Evolutionary conservation across 2,797 vertebrate species (phyloP), one percentile per base, ranked within the genome.

Genomic region (Harpagifer antarcticus): DNA sequence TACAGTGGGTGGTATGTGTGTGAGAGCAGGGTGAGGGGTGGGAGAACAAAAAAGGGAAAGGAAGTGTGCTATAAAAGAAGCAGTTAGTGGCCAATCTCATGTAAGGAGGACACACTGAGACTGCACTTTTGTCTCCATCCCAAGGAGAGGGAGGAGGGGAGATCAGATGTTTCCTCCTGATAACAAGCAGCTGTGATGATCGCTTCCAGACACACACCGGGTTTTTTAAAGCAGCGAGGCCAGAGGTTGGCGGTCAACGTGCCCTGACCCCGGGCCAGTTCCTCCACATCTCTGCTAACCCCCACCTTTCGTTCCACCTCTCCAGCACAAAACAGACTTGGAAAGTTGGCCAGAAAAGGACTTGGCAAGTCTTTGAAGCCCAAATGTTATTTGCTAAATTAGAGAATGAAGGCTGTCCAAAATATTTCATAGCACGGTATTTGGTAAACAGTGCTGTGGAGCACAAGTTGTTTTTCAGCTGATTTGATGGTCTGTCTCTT

Each of bases 81-180:
- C 73, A 74, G 86, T 75, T 67, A 84, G 78, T 58, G 71, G 80
- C 74, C 75, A 71, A 33, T 82, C 52, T 85, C 49, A 31, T 75
- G 67, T 60, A 71, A 86, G 81, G 76, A 80, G 82, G 72, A 82
- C 73, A 74, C 76, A 69, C 78, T 52, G 79, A 74, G 79, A 73
- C 65, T 69, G 66, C 66, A 81, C 79, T 86, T 88, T 87, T 86
- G 86, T 89, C 86, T 87, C 60, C 15, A 42, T 83, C 73, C 58
- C 49, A n/a, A 70, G 23, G 72, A 53, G 57, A 70, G 17, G 23
- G 44, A 66, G 59, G 44, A 27, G 72, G 65, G 75, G 66, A 81
- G 90, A 90, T 92, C 88, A 94, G 91, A 94, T 93, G 92, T 92
- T 93, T 93, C 88, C 92, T 85, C 81, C 79, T 82, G 89, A 92